Conservation (phyloP, 2,113 vertebrate species). For the Chloebia gouldiae region DNA sequence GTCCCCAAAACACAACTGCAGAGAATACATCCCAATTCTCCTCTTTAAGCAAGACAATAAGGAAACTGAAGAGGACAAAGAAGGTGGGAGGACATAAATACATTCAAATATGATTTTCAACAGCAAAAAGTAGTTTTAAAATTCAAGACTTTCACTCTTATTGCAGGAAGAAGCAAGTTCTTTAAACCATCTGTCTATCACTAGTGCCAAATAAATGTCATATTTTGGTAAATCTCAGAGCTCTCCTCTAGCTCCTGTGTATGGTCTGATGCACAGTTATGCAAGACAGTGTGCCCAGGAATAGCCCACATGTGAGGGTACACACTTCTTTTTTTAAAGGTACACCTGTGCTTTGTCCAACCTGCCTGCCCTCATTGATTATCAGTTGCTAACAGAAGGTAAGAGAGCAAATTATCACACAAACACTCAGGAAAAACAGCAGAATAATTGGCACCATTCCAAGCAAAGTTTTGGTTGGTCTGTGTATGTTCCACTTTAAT, state of each 20-base stretch:
- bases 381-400: neutral
- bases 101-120: neutral
- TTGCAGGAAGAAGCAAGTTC: neutral
- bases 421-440: neutral
- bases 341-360: neutral
- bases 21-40: neutral
- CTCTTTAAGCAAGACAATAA: neutral
- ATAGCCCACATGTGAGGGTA: neutral
- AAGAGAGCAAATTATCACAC: neutral
- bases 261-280: fast-evolving
- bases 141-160: neutral
- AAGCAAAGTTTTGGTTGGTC: neutral
- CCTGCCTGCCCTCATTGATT: neutral
- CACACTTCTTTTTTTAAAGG: neutral
- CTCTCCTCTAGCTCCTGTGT: neutral
- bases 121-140: neutral
- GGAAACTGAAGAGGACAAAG: neutral
- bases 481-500: neutral
- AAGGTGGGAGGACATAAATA: neutral
- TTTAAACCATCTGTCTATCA: neutral
- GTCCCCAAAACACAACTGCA: neutral
- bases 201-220: neutral
- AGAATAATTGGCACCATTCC: neutral
- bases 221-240: neutral
- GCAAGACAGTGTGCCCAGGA: neutral